These are phyloP conservation scores for Tachysurus fulvidraco DNA, from an alignment of 2,113 vertebrate genomes.

Conservation along the genomic window DNA sequence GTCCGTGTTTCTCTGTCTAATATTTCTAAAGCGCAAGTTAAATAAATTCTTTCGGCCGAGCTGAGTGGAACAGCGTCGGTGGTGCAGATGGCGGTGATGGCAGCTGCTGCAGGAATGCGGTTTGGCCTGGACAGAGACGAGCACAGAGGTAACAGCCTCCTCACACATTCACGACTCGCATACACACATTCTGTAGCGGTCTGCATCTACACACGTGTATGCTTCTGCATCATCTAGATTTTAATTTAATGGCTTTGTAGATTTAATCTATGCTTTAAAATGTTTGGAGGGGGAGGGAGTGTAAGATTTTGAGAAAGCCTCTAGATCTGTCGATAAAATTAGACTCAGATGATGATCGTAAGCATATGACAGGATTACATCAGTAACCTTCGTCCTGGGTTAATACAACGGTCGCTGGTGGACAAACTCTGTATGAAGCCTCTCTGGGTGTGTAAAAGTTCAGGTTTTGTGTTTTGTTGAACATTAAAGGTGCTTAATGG, in stretches of 20 bases:
- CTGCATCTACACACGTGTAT: neutral
- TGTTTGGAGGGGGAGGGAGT: too few relatives aligned
- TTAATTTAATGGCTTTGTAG: neutral
- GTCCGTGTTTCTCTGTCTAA: conserved; percentile 67
- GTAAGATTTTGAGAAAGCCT: neutral
- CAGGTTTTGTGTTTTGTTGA: neutral
- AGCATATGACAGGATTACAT: neutral
- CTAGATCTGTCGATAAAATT: neutral
- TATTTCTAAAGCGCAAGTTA: conserved; percentile 75
- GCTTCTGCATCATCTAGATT: neutral
- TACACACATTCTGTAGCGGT: conserved; percentile 11
- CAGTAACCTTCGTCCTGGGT: neutral
- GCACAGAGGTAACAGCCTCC: conserved; percentile 38
- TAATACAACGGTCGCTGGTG: neutral
- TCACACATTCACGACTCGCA: conserved; percentile 20
- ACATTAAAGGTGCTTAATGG: too few relatives aligned
- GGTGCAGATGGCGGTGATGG: conserved; percentile 77
- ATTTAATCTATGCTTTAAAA: neutral
- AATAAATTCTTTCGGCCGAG: conserved; percentile 73
- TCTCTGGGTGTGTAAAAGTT: neutral
- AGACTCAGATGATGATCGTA: neutral
- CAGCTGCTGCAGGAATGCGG: conserved; percentile 74
- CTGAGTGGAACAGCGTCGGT: conserved; percentile 73
- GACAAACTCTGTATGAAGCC: neutral
- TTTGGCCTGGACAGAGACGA: conserved; percentile 63